Evolutionary conservation across 2,113 vertebrate species (phyloP).

Genomic region (Cochlearius cochlearius): DNA sequence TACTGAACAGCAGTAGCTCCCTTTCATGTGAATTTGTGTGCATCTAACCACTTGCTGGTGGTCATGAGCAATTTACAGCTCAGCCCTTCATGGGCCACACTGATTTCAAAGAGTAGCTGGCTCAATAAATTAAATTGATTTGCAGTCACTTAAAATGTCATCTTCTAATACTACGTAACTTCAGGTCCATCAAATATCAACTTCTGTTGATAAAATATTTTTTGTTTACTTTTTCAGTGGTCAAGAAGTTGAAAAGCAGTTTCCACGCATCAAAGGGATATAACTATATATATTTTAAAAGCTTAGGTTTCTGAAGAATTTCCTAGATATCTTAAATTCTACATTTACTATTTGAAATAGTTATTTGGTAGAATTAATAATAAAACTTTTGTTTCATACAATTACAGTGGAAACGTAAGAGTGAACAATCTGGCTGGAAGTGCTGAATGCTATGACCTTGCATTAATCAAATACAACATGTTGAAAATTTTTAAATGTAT

Average conservation of each 20-base stretch:
- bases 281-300: not conserved
- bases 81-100: accelerated
- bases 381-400: not conserved
- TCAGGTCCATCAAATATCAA: not conserved
- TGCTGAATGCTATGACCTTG: not conserved
- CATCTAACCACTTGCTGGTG: not conserved
- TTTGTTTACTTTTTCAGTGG: not conserved
- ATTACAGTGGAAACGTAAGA: not conserved
- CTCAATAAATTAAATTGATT: not conserved
- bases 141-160: not conserved
- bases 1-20: not conserved
- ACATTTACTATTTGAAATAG: not conserved
- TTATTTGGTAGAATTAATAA: not conserved
- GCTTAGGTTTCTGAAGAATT: not conserved
- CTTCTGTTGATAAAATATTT: not conserved
- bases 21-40: not conserved
- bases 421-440: not conserved
- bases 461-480: not conserved
- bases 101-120: not conserved
- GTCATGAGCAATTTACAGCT: not conserved
- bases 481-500: not conserved
- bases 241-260: not conserved
- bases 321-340: not conserved
- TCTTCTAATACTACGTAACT: not conserved
- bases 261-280: not conserved